Percentiles rank a stretch among this genome's conserved stretches.
phyloP scores from a whole-genome alignment of 2,888 invertebrate genomes.

The Hirtodrosophila trivittata region DNA sequence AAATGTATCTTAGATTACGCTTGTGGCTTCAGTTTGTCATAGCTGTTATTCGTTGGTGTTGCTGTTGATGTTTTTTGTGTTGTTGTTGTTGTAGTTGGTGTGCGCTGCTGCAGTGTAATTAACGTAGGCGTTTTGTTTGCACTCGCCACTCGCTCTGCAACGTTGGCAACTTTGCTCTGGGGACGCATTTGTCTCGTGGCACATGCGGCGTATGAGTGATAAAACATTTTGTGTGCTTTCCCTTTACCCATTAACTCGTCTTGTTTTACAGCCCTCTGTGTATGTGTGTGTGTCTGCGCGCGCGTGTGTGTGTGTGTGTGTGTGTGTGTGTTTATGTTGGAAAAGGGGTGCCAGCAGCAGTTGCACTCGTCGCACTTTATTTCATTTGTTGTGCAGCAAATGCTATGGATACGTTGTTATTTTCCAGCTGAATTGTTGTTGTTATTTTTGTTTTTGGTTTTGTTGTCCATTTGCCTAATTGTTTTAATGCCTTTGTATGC shows the following conservation, averaged over 20 bases:
- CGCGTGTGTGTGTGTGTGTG: not conserved
- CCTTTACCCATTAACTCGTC: constrained; percentile 6
- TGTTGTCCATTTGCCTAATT: constrained; percentile 57
- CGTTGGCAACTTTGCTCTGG: constrained; percentile 29
- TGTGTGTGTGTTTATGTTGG: not conserved
- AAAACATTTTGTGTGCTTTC: constrained; percentile 55
- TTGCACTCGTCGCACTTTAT: not conserved
- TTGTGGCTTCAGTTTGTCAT: constrained; percentile 42
- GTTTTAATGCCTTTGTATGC: constrained; percentile 57
- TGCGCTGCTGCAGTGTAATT: constrained; percentile 39
- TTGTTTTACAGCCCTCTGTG: constrained; percentile 18
- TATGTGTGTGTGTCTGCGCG: not conserved
- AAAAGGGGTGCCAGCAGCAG: not conserved
- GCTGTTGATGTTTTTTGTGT: constrained; percentile 29
- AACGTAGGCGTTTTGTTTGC: constrained; percentile 56
- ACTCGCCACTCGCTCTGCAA: constrained; percentile 5
- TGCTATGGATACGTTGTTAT: constrained; percentile 23
- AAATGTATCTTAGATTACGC: constrained; percentile 37
- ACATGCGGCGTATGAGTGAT: constrained; percentile 68
- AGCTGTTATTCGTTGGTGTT: constrained; percentile 30
- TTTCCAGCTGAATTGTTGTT: constrained; percentile 29
- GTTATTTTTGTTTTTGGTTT: constrained; percentile 2
- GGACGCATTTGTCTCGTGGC: constrained; percentile 58
- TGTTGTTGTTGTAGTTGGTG: constrained; percentile 22
- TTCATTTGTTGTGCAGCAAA: constrained; percentile 6